Evolutionary conservation across 2,888 invertebrate species (phyloP).

Genomic region (Drosophila glabriapex): DNA sequence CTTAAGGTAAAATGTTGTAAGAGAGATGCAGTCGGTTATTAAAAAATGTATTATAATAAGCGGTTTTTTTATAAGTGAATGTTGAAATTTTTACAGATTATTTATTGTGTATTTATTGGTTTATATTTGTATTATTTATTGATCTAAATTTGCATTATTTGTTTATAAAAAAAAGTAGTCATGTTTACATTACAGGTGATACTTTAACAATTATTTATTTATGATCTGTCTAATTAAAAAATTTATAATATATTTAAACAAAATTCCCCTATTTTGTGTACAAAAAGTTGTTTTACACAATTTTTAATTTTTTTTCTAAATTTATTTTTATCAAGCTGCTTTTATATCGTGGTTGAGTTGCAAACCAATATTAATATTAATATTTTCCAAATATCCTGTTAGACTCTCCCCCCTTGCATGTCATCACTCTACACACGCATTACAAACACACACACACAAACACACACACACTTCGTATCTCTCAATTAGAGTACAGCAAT

Average conservation of each 20-base stretch:
- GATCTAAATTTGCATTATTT: not conserved
- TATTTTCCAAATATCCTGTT: not conserved
- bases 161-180: not conserved
- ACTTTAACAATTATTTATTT: not conserved
- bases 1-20: not conserved
- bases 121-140: not conserved
- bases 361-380: not conserved
- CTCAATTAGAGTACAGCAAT: conserved; percentile 42
- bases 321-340: not conserved
- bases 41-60: not conserved
- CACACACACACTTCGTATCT: conserved; percentile 20
- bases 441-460: conserved; percentile 4
- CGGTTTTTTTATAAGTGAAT: not conserved
- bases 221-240: not conserved
- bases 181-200: not conserved
- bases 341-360: not conserved
- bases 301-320: not conserved
- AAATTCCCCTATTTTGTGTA: not conserved
- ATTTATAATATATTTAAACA: not conserved
- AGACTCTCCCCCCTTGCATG: conserved; percentile 1
- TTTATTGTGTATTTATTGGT: not conserved
- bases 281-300: not conserved
- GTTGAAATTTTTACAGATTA: not conserved
- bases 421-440: conserved; percentile 2
- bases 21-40: not conserved